Conservation (phyloP, 2,797 vertebrate genomes). For the Zalophus californianus region DNA sequence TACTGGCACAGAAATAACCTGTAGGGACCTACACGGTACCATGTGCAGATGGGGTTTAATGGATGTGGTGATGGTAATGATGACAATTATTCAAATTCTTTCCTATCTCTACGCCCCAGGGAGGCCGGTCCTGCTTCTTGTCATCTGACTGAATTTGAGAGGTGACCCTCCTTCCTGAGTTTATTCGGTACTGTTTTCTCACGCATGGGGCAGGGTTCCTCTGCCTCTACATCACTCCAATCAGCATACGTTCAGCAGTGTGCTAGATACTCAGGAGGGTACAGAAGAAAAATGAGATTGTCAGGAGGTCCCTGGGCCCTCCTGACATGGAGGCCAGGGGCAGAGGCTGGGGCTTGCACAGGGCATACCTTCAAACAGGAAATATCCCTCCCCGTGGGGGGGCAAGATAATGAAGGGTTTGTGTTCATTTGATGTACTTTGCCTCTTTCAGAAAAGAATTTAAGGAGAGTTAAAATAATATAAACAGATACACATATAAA, state of each 20-base stretch:
- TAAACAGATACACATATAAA: background rate
- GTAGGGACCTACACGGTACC: conserved; percentile 44
- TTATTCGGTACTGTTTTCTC: background rate
- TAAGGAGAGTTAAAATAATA: conserved; percentile 3
- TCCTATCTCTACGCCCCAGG: conserved; percentile 52
- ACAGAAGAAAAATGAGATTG: background rate
- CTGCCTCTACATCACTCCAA: background rate
- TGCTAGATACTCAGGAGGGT: background rate
- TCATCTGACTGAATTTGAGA: conserved; percentile 64
- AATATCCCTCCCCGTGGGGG: background rate
- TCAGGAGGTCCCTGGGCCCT: background rate
- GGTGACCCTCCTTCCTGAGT: conserved; percentile 63
- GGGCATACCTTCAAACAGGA: background rate
- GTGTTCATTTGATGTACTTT: background rate
- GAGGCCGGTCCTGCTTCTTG: conserved; percentile 61
- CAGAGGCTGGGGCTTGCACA: background rate
- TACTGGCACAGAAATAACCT: conserved; percentile 60
- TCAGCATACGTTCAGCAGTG: background rate
- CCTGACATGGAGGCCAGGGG: background rate
- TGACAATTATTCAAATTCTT: conserved; percentile 77
- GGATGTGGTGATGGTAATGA: conserved; percentile 79
- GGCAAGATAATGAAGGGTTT: background rate
- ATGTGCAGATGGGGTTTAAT: conserved; percentile 77
- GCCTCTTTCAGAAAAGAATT: background rate
- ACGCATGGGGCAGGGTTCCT: background rate